phyloP scores from a whole-genome alignment of 1,140 invertebrate species.

The Sitobion miscanthi region DNA sequence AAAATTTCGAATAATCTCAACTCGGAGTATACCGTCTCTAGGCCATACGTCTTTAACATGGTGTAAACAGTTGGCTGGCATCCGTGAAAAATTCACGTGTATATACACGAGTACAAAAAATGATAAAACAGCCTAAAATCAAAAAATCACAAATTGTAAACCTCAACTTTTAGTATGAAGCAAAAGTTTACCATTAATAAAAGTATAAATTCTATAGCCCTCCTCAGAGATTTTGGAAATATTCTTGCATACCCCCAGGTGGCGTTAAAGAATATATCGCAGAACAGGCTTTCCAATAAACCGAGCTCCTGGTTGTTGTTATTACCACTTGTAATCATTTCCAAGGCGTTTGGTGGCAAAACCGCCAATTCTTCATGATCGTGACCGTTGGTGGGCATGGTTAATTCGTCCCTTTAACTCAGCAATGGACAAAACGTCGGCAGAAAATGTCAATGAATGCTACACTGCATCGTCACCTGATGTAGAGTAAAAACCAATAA shows the following conservation, averaged over 20 bases:
- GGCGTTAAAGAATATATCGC: constrained; percentile 91
- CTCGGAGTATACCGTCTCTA: constrained; percentile 88
- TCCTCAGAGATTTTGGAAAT: constrained; percentile 83
- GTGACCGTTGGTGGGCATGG: constrained; percentile 31
- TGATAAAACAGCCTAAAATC: constrained; percentile 78
- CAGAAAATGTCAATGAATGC: neutral
- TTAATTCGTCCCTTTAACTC: neutral
- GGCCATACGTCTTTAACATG: constrained; percentile 91
- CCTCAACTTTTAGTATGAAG: no score
- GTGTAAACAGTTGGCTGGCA: constrained; percentile 92
- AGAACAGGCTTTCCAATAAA: constrained; percentile 92
- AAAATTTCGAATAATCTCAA: constrained; percentile 84
- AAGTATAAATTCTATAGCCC: constrained; percentile 89
- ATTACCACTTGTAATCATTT: constrained; percentile 6
- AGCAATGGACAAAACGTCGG: neutral
- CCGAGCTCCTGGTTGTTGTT: constrained; percentile 71
- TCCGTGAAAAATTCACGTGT: constrained; percentile 90
- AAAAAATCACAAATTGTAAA: constrained; percentile 46
- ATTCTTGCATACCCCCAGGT: constrained; percentile 88
- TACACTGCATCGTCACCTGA: constrained; percentile 17
- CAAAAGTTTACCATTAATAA: constrained; percentile 75
- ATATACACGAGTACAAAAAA: constrained; percentile 94
- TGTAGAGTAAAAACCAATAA: neutral
- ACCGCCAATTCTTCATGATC: constrained; percentile 41
- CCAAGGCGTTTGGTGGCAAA: neutral